These are phyloP conservation scores for Cottoperca gobio DNA, from an alignment of 2,797 vertebrate genomes.

Conservation along the genomic window DNA sequence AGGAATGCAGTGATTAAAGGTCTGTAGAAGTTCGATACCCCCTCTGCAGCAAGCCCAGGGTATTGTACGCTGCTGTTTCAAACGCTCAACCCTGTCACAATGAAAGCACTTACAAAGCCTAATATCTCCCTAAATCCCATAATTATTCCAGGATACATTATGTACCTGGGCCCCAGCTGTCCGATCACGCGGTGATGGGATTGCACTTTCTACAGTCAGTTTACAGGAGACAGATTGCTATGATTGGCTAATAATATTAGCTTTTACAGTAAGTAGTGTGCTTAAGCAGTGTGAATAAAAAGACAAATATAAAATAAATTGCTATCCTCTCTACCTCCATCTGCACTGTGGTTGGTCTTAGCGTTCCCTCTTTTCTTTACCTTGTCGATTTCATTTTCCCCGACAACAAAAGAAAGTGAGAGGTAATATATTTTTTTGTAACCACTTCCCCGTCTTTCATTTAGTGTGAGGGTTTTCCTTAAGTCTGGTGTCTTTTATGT, in stretches of 20 bases:
- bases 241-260: conserved; percentile 82
- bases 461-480: conserved; percentile 61
- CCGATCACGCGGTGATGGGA: conserved; percentile 80
- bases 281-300: conserved; percentile 71
- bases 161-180: conserved; percentile 83
- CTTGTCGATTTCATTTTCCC: conserved; percentile 44
- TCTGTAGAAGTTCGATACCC: conserved; percentile 65
- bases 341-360: conserved; percentile 35
- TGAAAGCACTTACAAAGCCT: conserved; percentile 84
- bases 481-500: conserved; percentile 56
- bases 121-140: conserved; percentile 84
- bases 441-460: conserved; percentile 58
- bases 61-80: conserved; percentile 80
- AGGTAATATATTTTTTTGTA: background rate
- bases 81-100: conserved; percentile 80
- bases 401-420: conserved; percentile 50
- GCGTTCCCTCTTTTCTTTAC: conserved; percentile 54
- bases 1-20: conserved; percentile 73
- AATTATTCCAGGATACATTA: conserved; percentile 85
- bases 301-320: conserved; percentile 66
- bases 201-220: conserved; percentile 83
- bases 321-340: conserved; percentile 13
- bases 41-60: conserved; percentile 24
- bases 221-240: conserved; percentile 81
- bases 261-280: conserved; percentile 78